A percentile compares a stretch with the other conserved stretches of the same genome.
phyloP scores from a whole-genome alignment of 1,140 invertebrate species.

The Mylabris phalerata region DNA sequence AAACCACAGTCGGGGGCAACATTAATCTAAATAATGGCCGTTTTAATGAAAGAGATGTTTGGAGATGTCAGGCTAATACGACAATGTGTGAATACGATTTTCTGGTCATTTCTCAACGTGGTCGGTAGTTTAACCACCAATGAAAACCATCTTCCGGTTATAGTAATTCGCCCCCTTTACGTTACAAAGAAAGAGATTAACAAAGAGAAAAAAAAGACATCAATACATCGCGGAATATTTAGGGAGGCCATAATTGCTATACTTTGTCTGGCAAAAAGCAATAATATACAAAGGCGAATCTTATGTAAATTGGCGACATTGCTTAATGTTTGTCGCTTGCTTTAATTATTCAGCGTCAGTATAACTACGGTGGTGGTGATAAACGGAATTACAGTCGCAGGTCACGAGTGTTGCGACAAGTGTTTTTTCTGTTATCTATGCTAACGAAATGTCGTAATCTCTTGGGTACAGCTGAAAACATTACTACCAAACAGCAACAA shows the following conservation, averaged over 20 bases:
- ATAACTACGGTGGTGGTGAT: conserved; percentile 21
- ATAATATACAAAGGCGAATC: conserved; percentile 19
- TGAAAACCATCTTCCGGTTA: not conserved
- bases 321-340: conserved; percentile 30
- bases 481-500: conserved; percentile 20
- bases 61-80: conserved; percentile 41
- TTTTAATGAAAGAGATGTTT: conserved; percentile 42
- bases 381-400: conserved; percentile 33
- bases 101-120: conserved; percentile 36
- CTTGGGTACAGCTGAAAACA: conserved; percentile 28
- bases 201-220: not conserved
- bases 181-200: not conserved
- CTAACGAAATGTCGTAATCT: conserved; percentile 34
- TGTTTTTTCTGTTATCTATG: conserved; percentile 39
- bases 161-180: not conserved
- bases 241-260: no score
- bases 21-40: conserved; percentile 41
- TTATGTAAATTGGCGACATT: conserved; percentile 30
- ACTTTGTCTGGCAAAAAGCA: conserved; percentile 1
- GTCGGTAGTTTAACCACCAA: conserved; percentile 20
- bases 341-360: conserved; percentile 30
- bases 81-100: conserved; percentile 42
- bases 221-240: not conserved
- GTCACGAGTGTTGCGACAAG: conserved; percentile 37
- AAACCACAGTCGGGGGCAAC: conserved; percentile 39